Percentiles rank a stretch among this genome's conserved stretches.
These are phyloP conservation scores for Coptodon bakossiorum DNA, from an alignment of 2,113 vertebrate genomes.

Conservation along the genomic window DNA sequence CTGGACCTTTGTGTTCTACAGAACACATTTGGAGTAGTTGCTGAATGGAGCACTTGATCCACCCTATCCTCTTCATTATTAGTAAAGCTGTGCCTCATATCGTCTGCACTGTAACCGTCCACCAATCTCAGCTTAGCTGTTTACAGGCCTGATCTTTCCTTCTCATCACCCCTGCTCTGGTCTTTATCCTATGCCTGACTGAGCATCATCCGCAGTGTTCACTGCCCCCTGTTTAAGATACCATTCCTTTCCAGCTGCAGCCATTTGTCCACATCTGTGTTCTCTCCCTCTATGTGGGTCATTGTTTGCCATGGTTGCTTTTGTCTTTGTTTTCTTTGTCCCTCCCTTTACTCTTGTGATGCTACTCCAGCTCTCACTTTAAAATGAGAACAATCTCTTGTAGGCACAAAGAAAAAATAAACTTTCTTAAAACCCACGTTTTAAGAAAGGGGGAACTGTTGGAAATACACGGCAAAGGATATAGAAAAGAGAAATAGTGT, in stretches of 20 bases:
- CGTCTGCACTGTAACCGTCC: background rate
- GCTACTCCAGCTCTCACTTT: background rate
- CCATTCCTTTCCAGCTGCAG: background rate
- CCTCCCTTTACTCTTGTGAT: background rate
- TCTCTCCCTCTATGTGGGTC: constrained; percentile 1
- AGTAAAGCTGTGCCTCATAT: background rate
- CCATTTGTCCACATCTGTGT: background rate
- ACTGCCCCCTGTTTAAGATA: background rate
- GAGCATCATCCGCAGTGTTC: background rate
- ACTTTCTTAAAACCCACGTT: background rate
- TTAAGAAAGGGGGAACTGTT: background rate
- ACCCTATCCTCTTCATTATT: background rate
- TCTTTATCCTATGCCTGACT: background rate
- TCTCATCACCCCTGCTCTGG: background rate
- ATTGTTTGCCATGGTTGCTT: background rate
- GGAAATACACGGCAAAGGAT: background rate
- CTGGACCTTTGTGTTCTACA: background rate
- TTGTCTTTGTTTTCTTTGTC: background rate
- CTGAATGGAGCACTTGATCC: background rate
- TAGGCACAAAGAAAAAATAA: background rate
- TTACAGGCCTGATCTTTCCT: constrained; percentile 14
- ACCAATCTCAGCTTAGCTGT: background rate
- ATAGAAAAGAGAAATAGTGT: background rate
- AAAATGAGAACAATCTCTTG: background rate
- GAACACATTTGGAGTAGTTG: background rate